phyloP scores from a whole-genome alignment of 2,888 invertebrate species.

The Anorthoa munda region DNA sequence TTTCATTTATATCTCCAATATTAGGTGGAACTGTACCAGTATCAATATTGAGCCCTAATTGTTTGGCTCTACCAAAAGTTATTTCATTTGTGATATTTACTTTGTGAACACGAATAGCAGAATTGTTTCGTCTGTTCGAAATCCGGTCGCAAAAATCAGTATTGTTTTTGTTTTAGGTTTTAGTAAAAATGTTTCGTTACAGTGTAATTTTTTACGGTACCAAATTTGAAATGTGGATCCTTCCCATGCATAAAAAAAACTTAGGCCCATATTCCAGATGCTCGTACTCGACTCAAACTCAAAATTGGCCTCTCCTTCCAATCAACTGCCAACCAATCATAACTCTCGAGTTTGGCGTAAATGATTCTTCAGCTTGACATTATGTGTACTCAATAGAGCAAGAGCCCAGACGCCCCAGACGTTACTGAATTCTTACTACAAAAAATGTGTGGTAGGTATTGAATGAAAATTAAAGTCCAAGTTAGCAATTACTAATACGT shows the following conservation, averaged over 20 bases:
- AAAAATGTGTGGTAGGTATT: too few species aligned
- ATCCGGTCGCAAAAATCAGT: constrained; percentile 1
- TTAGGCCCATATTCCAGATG: neutral
- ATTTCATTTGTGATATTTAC: constrained; percentile 52
- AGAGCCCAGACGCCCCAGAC: too few species aligned
- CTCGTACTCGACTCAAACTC: too few species aligned
- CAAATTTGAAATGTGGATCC: neutral
- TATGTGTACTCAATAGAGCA: too few species aligned
- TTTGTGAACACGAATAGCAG: constrained; percentile 21
- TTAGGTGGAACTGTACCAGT: constrained; percentile 25
- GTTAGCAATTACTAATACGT: too few species aligned
- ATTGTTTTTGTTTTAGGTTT: neutral
- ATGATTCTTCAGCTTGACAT: too few species aligned
- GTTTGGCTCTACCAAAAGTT: constrained; percentile 45
- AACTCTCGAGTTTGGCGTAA: too few species aligned
- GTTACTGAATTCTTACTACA: too few species aligned
- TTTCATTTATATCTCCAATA: constrained; percentile 33
- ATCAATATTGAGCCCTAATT: constrained; percentile 47
- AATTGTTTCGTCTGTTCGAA: constrained; percentile 25
- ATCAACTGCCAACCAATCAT: too few species aligned
- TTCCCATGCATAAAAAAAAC: neutral
- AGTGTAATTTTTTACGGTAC: neutral
- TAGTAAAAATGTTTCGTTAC: neutral
- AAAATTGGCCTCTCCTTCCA: too few species aligned
- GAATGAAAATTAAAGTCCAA: too few species aligned